Percentiles rank a stretch among this genome's conserved stretches.
phyloP scores from a whole-genome alignment of 2,888 invertebrate species.

The Sphinx pinastri region DNA sequence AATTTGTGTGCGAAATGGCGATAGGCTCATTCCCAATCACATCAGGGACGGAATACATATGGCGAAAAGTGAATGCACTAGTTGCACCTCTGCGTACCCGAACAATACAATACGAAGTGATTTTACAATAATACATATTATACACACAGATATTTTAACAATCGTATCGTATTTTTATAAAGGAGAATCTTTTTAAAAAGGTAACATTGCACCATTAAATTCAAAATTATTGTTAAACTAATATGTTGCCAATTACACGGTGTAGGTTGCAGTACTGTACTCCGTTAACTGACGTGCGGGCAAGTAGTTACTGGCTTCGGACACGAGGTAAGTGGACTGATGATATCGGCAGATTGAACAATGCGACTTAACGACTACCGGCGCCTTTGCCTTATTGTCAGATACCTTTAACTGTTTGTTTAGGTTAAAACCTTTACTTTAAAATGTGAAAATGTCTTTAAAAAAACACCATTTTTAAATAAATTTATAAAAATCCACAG shows the following conservation, averaged over 20 bases:
- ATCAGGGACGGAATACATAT: no score
- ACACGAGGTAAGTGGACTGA: slow-evolving; percentile 41
- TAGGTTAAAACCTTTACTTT: slow-evolving; percentile 34
- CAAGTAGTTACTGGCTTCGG: slow-evolving; percentile 39
- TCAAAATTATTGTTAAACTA: no score
- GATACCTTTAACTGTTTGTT: slow-evolving; percentile 30
- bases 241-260: not conserved
- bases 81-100: no score
- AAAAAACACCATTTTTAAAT: not conserved
- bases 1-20: no score
- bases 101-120: no score
- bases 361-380: slow-evolving; percentile 41
- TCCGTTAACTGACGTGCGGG: slow-evolving; percentile 17
- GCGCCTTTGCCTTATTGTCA: slow-evolving; percentile 23
- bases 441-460: not conserved
- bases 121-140: no score
- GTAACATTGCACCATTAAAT: no score
- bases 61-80: no score
- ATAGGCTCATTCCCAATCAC: no score
- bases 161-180: not conserved
- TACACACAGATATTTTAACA: no score
- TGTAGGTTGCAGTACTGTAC: slow-evolving; percentile 12
- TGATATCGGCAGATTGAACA: slow-evolving; percentile 49
- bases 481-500: not conserved
- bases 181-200: no score